A percentile compares a stretch with the other conserved stretches of the same genome.
phyloP scores from a whole-genome alignment of 2,113 vertebrate genomes.

The Myiozetetes cayanensis region DNA sequence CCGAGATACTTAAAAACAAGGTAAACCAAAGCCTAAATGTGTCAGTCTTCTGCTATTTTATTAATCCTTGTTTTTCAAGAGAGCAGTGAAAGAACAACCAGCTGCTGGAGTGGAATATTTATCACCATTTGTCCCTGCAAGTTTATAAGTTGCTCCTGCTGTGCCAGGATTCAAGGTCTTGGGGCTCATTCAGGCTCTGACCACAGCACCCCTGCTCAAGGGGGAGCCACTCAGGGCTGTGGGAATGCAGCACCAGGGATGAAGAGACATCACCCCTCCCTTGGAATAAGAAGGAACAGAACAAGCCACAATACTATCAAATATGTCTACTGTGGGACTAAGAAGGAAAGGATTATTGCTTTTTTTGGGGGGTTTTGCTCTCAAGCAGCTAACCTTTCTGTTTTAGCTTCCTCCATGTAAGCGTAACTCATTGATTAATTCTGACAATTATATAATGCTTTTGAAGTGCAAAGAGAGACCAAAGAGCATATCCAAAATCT shows the following conservation, averaged over 20 bases:
- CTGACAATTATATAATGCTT: constrained; percentile 41
- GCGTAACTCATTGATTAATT: constrained; percentile 48
- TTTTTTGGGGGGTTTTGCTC: not conserved
- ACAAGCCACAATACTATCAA: not conserved
- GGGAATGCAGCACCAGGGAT: rapidly evolving
- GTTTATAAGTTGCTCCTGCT: not conserved
- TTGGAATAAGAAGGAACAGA: not conserved
- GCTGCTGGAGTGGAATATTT: not conserved
- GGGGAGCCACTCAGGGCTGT: not conserved
- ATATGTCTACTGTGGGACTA: not conserved
- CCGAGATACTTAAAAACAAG: not conserved
- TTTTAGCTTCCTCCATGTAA: not conserved
- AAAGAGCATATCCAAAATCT: constrained; percentile 27
- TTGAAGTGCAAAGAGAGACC: constrained; percentile 38
- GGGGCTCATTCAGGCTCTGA: not conserved
- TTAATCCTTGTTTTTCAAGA: not conserved
- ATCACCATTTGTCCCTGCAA: not conserved
- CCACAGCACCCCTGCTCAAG: not conserved
- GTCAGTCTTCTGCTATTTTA: not conserved
- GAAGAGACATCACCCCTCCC: not conserved
- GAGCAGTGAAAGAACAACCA: not conserved
- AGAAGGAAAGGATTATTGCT: not conserved
- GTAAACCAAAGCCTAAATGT: not conserved
- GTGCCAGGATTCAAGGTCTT: not conserved
- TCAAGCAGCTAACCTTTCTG: constrained; percentile 29